Base-by-base conservation (phyloP, 2,797 vertebrate species). In the Karalla daura region DNA sequence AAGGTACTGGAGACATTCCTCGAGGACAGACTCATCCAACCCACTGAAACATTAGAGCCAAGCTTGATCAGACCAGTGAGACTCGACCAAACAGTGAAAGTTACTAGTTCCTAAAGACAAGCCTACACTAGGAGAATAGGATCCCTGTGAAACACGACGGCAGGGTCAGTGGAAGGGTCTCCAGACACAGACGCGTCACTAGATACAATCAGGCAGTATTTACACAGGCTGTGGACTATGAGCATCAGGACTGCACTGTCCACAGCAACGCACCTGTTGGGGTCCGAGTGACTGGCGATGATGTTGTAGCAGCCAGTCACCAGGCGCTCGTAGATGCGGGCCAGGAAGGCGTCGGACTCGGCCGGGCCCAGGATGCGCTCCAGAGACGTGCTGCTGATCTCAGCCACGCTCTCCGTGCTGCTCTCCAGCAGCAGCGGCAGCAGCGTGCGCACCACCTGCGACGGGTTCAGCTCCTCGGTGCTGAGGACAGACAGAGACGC, bases 281-380 rank as follows among this genome's bases (percentile, higher is more conserved):
- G 96, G 76, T 98, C 97, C 0, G 97, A 95, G 67, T 99, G 97
- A 87, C 94, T 93, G 30, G 98, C 97, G 75, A 99, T 94, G 55
- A 99, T 98, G 87, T 96, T 98, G 84, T 99, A 99, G 90, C 97
- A 99, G 1, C 96, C 96, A 0, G 94, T 98, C 80, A 99, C 95
- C 63, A 99, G 71, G 25, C 96, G 96, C 90, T 98, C 96, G 15
- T 99, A 99, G 62, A 99, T 92, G 3, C 95, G 96, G 1, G 96
- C 96, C 36, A 98, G 90, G 89, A 99, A 99, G 60, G 96, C 95
- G 4, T 99, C 98, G 0, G 97, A 99, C 71, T 99, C 98, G 0
- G 98, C 94, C 0, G 97, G 97, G 12, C 98, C 98, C 65, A 99
- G 90, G 83, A 99, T 96, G 46, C 97, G 94, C 70, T 99, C 98